Base-by-base conservation (phyloP, 2,888 invertebrate species). In the Parnassius orleans region DNA sequence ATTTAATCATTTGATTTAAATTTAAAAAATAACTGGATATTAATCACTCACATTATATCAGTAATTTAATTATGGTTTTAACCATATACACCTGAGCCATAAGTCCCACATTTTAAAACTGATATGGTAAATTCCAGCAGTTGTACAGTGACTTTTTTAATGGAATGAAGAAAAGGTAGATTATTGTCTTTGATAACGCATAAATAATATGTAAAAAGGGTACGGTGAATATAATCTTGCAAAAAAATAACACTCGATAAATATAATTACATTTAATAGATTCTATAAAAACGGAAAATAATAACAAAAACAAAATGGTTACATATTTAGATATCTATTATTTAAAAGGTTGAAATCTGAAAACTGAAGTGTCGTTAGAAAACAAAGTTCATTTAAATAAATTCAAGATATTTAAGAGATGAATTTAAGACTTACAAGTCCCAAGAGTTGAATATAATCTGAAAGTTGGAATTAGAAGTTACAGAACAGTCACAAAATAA, bases 281-380 rank as follows among this genome's bases (percentile, higher is more conserved):
- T 7, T 7, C 33, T 33, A 33, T 67, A 51, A 63, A 60, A 67
- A 63, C 65, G 53, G 52, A 53, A 61, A 48, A 57, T 42, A 61
- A 53, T 53, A 61, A 60, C 64, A 51, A 11, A 51, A 66, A 61
- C 60, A 63, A 60, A 52, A 33, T 64, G 57, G 66, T 53, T 60
- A 61, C 65, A 66, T 60, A 63, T 65, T 59, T 64, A 69, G 72
- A 59, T 72, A 68, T 66, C 67, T 70, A 68, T 64, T 74, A 76
- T 75, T 79, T 76, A 79, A 69, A 64, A 80, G 66, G 72, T 73
- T 76, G 76, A 69, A 58, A 78, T 76, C 80, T 80, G 80, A 48
- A 48, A 48, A 11, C 19, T 48, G 41, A 47, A 60, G 15, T 48
- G 9, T 15, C 48, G 9, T 7, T 12, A 12, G 9, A 46, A 12